Base-by-base conservation (phyloP, 2,888 invertebrate genomes). In the Drosophila melanosoma region DNA sequence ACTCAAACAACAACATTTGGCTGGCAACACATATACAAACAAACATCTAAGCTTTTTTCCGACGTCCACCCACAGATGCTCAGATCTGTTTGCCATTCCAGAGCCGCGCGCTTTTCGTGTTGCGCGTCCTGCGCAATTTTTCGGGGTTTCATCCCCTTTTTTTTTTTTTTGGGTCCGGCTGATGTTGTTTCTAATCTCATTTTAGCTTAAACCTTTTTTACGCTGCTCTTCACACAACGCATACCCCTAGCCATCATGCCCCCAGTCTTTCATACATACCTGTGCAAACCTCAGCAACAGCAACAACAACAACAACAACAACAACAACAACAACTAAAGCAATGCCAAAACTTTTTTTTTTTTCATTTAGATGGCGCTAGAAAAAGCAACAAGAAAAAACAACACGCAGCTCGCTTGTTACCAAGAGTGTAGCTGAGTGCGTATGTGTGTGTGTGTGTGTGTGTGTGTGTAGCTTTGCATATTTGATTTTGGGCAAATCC, bases 111-210 rank as follows among this genome's bases (percentile, higher is more conserved):
- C 45, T 61, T 54, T 35, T 76, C 63, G 45, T 56, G 23, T 23
- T 48, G 40, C 64, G 57, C 52, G 32, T 61, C 67, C 74, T 79
- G 79, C 32, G 51, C 75, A 53, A 42, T 56, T 76, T 76, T 76
- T 52, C 4, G 54, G 61, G 61, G 11, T 36, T n/a, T 23, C 15
- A 20, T 53, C 15, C 53, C 20, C 15, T 53, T 42, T 45, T 11
- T 1, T 45, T 11, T 1, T 12, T 35, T 20, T 52, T 69, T 49
- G 29, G 38, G 51, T 42, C 63, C 57, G 48, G 58, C 56, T 59
- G 51, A 62, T 84, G 82, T 73, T 90, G 87, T 64, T 88, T 78
- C 81, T 90, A 85, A 85, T 85, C 87, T 87, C 89, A 89, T 88
- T 85, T 88, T 81, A 72, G 90, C 85, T 83, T 69, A 89, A 83